These are phyloP conservation scores for Gobiocypris rarus DNA, from an alignment of 2,113 vertebrate species.

Conservation along the genomic window DNA sequence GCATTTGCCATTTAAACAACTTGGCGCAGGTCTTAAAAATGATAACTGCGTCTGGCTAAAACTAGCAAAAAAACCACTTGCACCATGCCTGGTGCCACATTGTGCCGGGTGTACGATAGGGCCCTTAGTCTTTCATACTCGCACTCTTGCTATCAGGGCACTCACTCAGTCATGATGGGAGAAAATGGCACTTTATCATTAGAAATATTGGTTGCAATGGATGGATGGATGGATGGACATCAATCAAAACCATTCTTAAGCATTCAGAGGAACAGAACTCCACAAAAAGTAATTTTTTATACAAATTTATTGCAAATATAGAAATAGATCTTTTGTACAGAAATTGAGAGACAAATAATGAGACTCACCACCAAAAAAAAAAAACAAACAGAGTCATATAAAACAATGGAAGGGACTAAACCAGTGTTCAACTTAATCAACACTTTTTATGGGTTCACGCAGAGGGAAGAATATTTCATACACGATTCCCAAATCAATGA, in stretches of 20 bases:
- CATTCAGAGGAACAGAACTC: background rate
- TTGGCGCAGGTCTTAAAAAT: too few species aligned
- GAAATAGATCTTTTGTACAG: constrained; percentile 62
- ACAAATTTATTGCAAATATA: constrained; percentile 66
- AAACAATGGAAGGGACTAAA: background rate
- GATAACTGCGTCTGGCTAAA: too few species aligned
- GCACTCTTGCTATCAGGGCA: background rate
- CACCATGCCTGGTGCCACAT: too few species aligned
- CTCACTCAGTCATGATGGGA: background rate
- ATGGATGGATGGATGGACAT: background rate
- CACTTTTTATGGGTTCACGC: background rate
- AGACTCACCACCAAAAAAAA: constrained; percentile 15
- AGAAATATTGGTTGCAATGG: too few species aligned
- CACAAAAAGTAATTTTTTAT: constrained; percentile 35
- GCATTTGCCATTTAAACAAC: too few species aligned
- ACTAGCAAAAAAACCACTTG: too few species aligned
- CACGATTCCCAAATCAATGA: background rate
- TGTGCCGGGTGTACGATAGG: too few species aligned
- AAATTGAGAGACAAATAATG: constrained; percentile 53
- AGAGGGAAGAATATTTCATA: constrained; percentile 5
- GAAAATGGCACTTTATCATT: too few species aligned
- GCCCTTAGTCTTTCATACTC: background rate
- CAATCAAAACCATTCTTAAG: background rate
- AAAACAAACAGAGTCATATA: background rate
- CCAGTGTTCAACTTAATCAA: background rate